Conservation (phyloP, 2,888 invertebrate species). For the Ctena decussata region DNA sequence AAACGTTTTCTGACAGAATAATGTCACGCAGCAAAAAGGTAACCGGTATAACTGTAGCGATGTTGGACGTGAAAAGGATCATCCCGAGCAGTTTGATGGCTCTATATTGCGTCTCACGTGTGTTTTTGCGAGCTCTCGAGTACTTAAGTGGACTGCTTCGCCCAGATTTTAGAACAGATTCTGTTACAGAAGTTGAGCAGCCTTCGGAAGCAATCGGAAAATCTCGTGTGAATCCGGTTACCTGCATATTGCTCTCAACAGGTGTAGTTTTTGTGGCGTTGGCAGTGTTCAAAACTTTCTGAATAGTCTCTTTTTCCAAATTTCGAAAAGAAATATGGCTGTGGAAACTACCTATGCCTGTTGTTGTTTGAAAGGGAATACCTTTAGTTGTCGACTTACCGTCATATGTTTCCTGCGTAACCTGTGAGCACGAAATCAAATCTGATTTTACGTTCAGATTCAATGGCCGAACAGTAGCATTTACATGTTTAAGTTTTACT, state of each 20-base stretch:
- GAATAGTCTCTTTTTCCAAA: too few species aligned
- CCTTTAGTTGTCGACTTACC: too few species aligned
- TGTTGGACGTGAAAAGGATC: neutral
- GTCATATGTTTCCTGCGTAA: too few species aligned
- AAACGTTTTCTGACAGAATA: neutral
- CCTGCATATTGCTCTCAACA: too few species aligned
- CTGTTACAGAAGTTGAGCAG: neutral
- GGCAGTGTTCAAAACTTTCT: too few species aligned
- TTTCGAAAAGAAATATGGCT: too few species aligned
- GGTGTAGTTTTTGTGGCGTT: too few species aligned
- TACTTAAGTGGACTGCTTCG: neutral
- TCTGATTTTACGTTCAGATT: too few species aligned
- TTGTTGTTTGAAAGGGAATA: too few species aligned
- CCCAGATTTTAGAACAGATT: neutral
- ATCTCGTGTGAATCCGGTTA: too few species aligned
- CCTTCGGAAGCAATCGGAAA: neutral
- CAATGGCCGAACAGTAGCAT: neutral
- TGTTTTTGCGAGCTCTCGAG: neutral
- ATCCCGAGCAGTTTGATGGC: neutral
- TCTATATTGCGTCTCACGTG: neutral
- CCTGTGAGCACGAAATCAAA: too few species aligned
- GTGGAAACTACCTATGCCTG: too few species aligned
- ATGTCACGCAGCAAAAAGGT: neutral
- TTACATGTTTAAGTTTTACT: neutral
- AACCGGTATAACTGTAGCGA: neutral